Evolutionary conservation across 2,797 vertebrate species (phyloP).

Genomic region (Coracias cyanogaster): DNA sequence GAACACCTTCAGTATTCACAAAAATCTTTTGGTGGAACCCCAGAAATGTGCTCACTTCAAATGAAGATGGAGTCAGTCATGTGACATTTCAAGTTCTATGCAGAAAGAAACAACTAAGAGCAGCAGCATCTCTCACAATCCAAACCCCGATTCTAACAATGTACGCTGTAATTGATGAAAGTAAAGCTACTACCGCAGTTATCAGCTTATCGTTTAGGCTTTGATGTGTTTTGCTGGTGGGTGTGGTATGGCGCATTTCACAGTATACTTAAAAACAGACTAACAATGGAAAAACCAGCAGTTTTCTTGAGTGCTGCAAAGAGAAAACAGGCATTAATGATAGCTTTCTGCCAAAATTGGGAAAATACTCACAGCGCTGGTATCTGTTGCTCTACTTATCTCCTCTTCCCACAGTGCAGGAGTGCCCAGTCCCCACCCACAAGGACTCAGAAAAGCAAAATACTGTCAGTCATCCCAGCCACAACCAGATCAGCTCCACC

Average conservation of each 20-base stretch:
- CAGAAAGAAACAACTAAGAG: not conserved
- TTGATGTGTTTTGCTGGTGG: slow-evolving; percentile 49
- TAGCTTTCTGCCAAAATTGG: slow-evolving; percentile 5
- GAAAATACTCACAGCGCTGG: slow-evolving; percentile 46
- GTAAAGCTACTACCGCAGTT: not conserved
- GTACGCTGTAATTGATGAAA: not conserved
- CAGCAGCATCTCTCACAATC: not conserved
- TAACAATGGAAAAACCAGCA: slow-evolving; percentile 14
- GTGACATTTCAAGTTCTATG: not conserved
- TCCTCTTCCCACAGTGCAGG: not conserved
- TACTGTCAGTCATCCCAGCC: slow-evolving; percentile 3
- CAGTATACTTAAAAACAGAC: not conserved
- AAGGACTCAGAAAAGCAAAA: not conserved
- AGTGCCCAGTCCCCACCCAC: slow-evolving; percentile 30
- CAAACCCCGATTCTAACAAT: not conserved
- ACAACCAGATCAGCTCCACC: slow-evolving; percentile 47
- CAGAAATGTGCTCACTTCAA: not conserved
- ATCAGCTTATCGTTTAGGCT: not conserved
- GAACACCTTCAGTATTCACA: not conserved
- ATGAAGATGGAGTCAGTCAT: not conserved
- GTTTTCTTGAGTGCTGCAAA: not conserved
- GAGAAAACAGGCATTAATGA: not conserved
- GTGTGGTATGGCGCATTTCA: slow-evolving; percentile 15
- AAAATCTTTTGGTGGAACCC: not conserved
- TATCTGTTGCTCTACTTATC: not conserved